Percentiles rank a stretch among this genome's conserved stretches.
Evolutionary conservation across 2,888 invertebrate genomes (phyloP).

Genomic region (Scelioninae gen. 2): DNA sequence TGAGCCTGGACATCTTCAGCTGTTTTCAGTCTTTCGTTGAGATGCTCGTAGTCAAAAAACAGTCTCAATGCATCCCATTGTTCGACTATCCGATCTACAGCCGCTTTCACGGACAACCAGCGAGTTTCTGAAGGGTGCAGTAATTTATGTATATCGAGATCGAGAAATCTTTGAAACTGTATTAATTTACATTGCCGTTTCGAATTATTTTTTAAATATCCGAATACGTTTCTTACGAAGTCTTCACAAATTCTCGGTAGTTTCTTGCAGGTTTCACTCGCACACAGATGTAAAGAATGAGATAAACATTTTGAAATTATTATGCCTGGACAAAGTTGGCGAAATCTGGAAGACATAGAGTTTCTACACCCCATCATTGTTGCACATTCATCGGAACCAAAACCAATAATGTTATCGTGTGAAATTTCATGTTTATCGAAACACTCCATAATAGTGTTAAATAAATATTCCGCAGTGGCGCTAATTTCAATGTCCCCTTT

Average conservation of each 20-base stretch:
- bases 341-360: constrained; percentile 64
- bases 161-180: constrained; percentile 61
- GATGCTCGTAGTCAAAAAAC: constrained; percentile 46
- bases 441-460: no score
- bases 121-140: constrained; percentile 63
- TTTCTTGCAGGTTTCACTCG: constrained; percentile 64
- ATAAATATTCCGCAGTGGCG: no score
- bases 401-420: constrained; percentile 67
- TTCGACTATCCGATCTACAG: constrained; percentile 64
- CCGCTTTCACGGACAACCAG: constrained; percentile 64
- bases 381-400: constrained; percentile 62
- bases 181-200: constrained; percentile 57
- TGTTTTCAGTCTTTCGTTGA: background rate
- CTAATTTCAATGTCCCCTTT: no score
- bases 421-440: no score
- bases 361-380: constrained; percentile 65
- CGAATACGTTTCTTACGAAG: constrained; percentile 63
- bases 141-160: constrained; percentile 61
- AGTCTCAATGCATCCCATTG: constrained; percentile 65
- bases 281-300: constrained; percentile 66
- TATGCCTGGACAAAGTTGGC: constrained; percentile 60
- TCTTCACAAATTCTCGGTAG: constrained; percentile 65
- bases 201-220: constrained; percentile 57
- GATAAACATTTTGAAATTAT: constrained; percentile 65
- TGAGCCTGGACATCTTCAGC: background rate